Base-by-base conservation (phyloP, 2,888 invertebrate genomes). In the Dimorphilus gyrociliatus region DNA sequence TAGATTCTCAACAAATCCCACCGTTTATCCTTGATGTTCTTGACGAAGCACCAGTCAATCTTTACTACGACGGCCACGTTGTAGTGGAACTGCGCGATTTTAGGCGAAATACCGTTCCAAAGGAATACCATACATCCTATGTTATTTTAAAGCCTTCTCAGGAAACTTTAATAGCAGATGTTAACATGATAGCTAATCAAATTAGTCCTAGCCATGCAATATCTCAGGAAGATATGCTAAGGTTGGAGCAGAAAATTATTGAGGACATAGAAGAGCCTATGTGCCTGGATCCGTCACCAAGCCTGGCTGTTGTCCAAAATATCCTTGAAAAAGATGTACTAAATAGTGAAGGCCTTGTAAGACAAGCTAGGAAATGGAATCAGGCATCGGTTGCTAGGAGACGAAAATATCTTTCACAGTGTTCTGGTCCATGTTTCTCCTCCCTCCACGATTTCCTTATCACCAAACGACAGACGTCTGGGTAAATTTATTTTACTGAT, bases 1-100 rank as follows among this genome's bases (percentile, higher is more conserved):
- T n/a, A n/a, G n/a, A n/a, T n/a, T n/a, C n/a, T n/a, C n/a, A n/a
- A n/a, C n/a, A n/a, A n/a, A n/a, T n/a, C n/a, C n/a, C n/a, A n/a
- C n/a, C n/a, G n/a, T n/a, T n/a, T n/a, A n/a, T n/a, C n/a, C n/a
- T n/a, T n/a, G n/a, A n/a, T n/a, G n/a, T n/a, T n/a, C n/a, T n/a
- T n/a, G n/a, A n/a, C n/a, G n/a, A n/a, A n/a, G n/a, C n/a, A n/a
- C n/a, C n/a, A n/a, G 48, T 52, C 26, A 59, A 56, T 40, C 45
- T 61, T 15, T 60, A 84, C 66, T 84, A 86, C 63, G 80, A 76
- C 46, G 86, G 86, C 39, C 84, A 85, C 67, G 77, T 88, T 40
- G 78, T 86, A 56, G 81, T 79, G 47, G 81, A 86, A 70, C 73
- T 88, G 49, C 72, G 84, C 51, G 85, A 88, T 65, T 81, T 79